phyloP scores from a whole-genome alignment of 2,888 invertebrate species.

The Empis stercorea region DNA sequence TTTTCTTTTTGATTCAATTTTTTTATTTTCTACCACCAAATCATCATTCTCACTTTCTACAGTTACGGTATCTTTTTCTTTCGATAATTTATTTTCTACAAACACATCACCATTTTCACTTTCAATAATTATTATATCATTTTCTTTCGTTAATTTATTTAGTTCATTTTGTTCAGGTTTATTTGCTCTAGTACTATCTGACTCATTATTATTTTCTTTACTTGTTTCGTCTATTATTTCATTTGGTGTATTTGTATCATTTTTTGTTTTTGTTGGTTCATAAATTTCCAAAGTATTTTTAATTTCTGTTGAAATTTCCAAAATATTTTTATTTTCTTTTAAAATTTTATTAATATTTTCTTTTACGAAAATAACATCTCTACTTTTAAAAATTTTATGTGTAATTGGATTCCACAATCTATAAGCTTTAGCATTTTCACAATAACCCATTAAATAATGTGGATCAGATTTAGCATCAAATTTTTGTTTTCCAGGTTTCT shows the following conservation, averaged over 20 bases:
- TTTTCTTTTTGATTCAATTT: too few species aligned
- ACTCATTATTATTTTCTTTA: too few species aligned
- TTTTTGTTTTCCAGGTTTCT: conserved; percentile 9
- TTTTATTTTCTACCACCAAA: background rate
- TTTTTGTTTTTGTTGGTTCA: background rate
- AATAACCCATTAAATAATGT: background rate
- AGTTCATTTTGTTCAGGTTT: background rate
- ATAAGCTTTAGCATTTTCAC: conserved; percentile 1
- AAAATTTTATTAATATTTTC: background rate
- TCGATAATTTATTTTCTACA: too few species aligned
- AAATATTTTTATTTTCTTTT: background rate
- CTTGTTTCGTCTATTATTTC: too few species aligned
- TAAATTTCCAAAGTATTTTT: background rate
- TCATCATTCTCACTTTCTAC: background rate
- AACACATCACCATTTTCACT: too few species aligned
- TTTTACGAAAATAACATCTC: background rate
- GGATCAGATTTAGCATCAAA: conserved; percentile 8
- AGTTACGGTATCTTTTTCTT: background rate
- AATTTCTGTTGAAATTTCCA: too few species aligned
- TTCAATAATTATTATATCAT: too few species aligned
- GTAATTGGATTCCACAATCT: background rate
- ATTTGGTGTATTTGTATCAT: too few species aligned
- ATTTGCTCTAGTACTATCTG: too few species aligned
- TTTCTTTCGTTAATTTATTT: background rate
- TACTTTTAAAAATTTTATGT: background rate